Evolutionary conservation across 2,113 vertebrate genomes (phyloP), one percentile per base, ranked within the genome.

Genomic region (Hyaena hyaena): DNA sequence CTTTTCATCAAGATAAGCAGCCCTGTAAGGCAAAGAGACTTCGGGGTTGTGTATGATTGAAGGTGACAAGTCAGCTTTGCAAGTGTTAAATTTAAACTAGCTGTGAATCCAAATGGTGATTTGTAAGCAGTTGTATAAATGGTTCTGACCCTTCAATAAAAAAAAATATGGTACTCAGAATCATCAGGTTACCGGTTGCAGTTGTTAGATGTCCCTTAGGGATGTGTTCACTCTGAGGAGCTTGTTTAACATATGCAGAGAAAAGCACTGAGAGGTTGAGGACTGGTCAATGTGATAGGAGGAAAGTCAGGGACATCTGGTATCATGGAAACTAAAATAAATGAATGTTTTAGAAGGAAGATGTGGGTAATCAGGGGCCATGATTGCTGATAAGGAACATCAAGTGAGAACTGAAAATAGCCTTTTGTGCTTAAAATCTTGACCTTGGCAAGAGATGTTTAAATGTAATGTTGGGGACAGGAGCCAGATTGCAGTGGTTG

Each of bases 401-500:
- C 55, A 71, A 9, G 26, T 65, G 43, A 19, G 12, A 95, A 77
- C 43, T 77, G 4, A 45, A 82, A 94, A 73, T 77, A 65, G 12
- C 81, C 24, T 55, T 90, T 94, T 61, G 58, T 76, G 43, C 73
- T 74, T 90, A 85, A 96, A 93, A 50, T 83, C 48, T 91, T 97
- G 73, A 95, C 93, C 68, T 92, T 93, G 45, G 45, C 39, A 93
- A 61, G 61, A 88, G 24, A 17, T 91, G 4, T 88, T 79, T 93
- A 92, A 88, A 45, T 58, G 15, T 24, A 88, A 79, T 79, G 4
- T n/a, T 39, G 61, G 8, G 11, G 24, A 74, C n/a, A 74, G 53
- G 85, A 68, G 77, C 4, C 88, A 91, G 53, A 81, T 85, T 88
- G 81, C 28, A 94, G 61, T 91, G 35, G 8, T 11, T 92, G 50